Base-by-base conservation (phyloP, 1,140 invertebrate species). In the Tetranychus urticae region DNA sequence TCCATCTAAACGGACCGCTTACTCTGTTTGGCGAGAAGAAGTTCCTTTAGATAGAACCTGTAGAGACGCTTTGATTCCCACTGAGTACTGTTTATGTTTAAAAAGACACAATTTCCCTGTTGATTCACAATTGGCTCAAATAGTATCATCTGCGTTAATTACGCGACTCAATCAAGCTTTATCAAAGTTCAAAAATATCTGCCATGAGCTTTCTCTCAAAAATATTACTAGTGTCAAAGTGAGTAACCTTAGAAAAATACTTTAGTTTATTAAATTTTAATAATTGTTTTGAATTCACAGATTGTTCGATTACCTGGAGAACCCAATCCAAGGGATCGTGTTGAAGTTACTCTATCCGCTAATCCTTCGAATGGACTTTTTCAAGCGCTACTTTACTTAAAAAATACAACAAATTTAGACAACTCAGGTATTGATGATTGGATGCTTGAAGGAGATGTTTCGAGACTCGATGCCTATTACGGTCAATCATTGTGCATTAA, bases 11-110 rank as follows among this genome's bases (percentile, higher is more conserved):
- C 42, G 36, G 45, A 23, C 12, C 5, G 23, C n/a, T 23, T 58
- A 58, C 31, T 45, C 57, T n/a, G 23, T 58, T 42, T 58, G 37
- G 37, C 36, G 37, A 14, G 37, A 58, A 58, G 42, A 45, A 23
- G n/a, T 64, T 36, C 63, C 63, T n/a, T 13, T 33, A 1, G 42
- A 54, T 34, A 63, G 63, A 56, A 59, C 47, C 10, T 64, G 63
- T 52, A 10, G 47, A 47, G 39, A 52, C n/a, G 60, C 63, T 37
- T 39, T 62, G 14, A 64, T 64, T 39, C 57, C 57, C 1, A 56
- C 54, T 12, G 46, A 35, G 7, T 64, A 48, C 35, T 64, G 63
- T 36, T 47, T 61, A 31, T 64, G 63, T 56, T 33, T 12, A 45
- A 31, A 50, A 23, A 47, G 35, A 47, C 12, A 8, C 2, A 23